These are phyloP conservation scores for Actinostola sp. DNA, from an alignment of 92 coral and sea anemone genomes.

Conservation along the genomic window DNA sequence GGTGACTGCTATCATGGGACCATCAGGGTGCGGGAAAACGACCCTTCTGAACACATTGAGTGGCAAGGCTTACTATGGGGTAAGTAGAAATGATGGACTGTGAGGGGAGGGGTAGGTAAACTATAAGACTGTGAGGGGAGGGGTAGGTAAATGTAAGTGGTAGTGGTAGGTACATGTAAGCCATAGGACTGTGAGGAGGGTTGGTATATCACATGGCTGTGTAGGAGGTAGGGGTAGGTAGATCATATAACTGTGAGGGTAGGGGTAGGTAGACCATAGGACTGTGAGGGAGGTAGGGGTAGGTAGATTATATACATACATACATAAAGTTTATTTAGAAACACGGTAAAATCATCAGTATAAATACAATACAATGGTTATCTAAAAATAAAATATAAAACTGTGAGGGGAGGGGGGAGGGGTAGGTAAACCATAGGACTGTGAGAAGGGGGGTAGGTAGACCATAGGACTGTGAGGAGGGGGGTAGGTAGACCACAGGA, in stretches of 20 bases:
- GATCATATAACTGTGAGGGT: conserved; percentile 2
- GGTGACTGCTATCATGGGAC: conserved; percentile 95
- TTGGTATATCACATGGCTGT: no score
- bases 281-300: no score
- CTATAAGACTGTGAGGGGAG: background rate
- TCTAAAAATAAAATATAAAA: no score
- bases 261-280: background rate
- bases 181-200: no score
- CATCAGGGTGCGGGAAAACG: conserved; percentile 91
- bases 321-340: no score
- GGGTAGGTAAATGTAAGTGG: background rate
- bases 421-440: background rate
- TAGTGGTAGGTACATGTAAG: background rate
- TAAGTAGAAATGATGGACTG: conserved; percentile 19
- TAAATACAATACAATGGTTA: no score
- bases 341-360: no score
- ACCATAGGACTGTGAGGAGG: no score
- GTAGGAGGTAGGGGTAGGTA: no score
- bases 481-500: no score
- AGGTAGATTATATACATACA: background rate
- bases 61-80: conserved; percentile 96
- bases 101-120: background rate
- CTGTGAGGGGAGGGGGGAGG: conserved; percentile 4
- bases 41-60: conserved; percentile 88
- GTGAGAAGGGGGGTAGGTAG: background rate